A percentile compares a stretch with the other conserved stretches of the same genome.
These are phyloP conservation scores for Chondrosia reniformis DNA, from an alignment of 37 sponge, comb jelly and placozoan genomes.

Conservation along the genomic window DNA sequence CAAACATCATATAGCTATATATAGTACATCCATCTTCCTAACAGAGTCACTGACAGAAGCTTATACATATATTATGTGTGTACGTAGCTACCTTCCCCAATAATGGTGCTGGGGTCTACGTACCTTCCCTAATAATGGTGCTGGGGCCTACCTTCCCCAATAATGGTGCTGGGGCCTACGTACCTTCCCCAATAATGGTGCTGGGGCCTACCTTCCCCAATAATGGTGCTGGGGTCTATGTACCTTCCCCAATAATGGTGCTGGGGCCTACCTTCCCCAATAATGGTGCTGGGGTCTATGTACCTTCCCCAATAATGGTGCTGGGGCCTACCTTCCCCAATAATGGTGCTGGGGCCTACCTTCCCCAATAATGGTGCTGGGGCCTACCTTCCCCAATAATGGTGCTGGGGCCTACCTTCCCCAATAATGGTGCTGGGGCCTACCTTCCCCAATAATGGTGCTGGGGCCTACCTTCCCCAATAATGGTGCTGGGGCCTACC, in stretches of 20 bases:
- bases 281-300: background rate
- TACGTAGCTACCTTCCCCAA: slow-evolving; percentile 13
- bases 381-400: slow-evolving; percentile 1
- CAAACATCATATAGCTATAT: background rate
- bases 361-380: too few relatives aligned
- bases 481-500: too few relatives aligned
- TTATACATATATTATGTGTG: background rate
- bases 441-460: slow-evolving; percentile 8
- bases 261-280: slow-evolving; percentile 3
- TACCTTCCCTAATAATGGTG: slow-evolving; percentile 12
- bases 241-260: too few relatives aligned
- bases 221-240: background rate
- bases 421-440: too few relatives aligned
- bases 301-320: too few relatives aligned
- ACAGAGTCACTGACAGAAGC: background rate
- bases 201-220: slow-evolving; percentile 14
- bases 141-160: slow-evolving; percentile 14
- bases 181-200: slow-evolving; percentile 8
- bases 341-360: background rate
- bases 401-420: background rate
- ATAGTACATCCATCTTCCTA: background rate
- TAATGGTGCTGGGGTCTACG: background rate
- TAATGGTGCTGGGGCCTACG: background rate
- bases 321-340: slow-evolving; percentile 3
- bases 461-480: too few relatives aligned